These are phyloP conservation scores for Conus canariensis DNA, from an alignment of 2,888 invertebrate genomes.

Conservation along the genomic window DNA sequence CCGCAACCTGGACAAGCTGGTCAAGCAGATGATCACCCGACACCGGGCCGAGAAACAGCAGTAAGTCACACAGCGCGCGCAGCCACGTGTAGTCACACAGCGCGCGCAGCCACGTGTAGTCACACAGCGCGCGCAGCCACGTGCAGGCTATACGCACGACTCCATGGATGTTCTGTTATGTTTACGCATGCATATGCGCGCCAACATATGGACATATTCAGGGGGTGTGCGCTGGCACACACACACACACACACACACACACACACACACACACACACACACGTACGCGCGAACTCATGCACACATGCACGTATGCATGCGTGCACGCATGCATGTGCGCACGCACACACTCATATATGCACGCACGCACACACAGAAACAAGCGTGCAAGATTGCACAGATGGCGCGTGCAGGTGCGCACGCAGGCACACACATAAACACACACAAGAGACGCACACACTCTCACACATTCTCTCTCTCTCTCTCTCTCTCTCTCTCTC, in stretches of 20 bases:
- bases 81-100: no score
- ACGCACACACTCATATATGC: not conserved
- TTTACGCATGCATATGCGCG: no score
- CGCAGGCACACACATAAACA: not conserved
- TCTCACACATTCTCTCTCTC: no score
- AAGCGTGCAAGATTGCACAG: no score
- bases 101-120: conserved; percentile 73
- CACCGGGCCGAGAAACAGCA: conserved; percentile 93
- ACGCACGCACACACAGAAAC: not conserved
- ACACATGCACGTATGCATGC: not conserved
- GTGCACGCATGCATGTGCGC: not conserved
- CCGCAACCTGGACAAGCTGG: conserved; percentile 94
- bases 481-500: no score
- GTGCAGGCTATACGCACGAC: no score
- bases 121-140: no score
- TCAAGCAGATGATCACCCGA: conserved; percentile 88
- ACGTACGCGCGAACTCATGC: no score
- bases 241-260: no score
- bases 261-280: no score
- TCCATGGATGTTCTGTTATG: not conserved
- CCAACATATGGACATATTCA: no score
- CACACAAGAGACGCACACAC: not conserved
- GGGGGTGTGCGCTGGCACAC: no score
- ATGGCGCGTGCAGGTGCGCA: not conserved
- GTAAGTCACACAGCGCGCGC: conserved; percentile 80